Percentiles rank a stretch among this genome's conserved stretches.
Conservation (phyloP, 1,140 invertebrate genomes). For the Tachypleus tridentatus region DNA sequence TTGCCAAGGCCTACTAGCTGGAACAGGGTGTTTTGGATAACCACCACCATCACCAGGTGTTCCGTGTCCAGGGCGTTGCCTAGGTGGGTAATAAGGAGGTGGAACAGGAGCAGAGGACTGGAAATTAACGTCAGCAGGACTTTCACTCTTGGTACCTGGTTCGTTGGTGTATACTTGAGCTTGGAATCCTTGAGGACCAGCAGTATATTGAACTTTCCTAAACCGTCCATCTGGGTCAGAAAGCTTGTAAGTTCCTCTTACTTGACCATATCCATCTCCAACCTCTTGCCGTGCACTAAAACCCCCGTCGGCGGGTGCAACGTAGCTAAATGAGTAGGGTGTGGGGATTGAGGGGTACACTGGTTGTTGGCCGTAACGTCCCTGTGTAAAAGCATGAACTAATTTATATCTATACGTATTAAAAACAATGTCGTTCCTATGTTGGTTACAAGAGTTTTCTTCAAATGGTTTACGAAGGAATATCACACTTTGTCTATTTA, state of each 20-base stretch:
- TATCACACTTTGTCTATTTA: too few species aligned
- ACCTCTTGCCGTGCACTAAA: conserved; percentile 8
- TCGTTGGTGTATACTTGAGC: conserved; percentile 15
- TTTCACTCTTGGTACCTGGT: conserved; percentile 14
- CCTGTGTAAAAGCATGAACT: too few species aligned
- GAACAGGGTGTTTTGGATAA: too few species aligned
- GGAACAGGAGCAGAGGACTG: conserved; percentile 5
- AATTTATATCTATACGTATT: too few species aligned
- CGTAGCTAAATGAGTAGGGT: conserved; percentile 27
- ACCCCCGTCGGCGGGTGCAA: conserved; percentile 19
- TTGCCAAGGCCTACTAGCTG: too few species aligned
- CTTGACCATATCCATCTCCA: conserved; percentile 15
- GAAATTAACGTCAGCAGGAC: conserved; percentile 14
- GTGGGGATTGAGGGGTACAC: background rate
- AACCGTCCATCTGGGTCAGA: conserved; percentile 20
- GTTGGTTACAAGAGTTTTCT: too few species aligned
- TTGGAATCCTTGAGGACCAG: conserved; percentile 27
- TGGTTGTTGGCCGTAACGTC: too few species aligned
- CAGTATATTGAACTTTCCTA: conserved; percentile 28
- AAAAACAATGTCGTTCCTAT: too few species aligned
- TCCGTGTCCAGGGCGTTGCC: too few species aligned
- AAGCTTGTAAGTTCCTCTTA: conserved; percentile 24
- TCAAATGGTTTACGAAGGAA: too few species aligned
- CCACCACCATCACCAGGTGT: too few species aligned
- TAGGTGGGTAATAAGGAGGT: too few species aligned